Conservation (phyloP, 2,113 vertebrate species). For the Galemys pyrenaicus region DNA sequence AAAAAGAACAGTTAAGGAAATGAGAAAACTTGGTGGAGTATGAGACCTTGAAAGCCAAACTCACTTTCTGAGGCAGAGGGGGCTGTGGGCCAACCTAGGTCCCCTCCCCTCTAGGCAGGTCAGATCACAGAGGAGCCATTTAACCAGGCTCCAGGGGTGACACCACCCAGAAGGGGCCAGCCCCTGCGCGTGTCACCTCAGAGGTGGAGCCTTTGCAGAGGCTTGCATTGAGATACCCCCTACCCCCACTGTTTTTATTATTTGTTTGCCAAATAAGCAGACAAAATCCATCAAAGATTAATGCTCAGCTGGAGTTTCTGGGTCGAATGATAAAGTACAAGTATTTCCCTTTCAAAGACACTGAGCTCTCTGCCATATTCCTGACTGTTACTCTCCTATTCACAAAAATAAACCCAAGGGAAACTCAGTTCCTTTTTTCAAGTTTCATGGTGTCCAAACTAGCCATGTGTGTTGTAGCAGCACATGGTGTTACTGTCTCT, state of each 20-base stretch:
- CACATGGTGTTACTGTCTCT: not conserved
- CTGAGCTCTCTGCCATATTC: not conserved
- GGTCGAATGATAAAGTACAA: slow-evolving; percentile 20
- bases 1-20: not conserved
- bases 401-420: slow-evolving; percentile 48
- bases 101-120: not conserved
- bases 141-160: not conserved
- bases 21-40: not conserved
- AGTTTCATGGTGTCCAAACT: not conserved
- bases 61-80: not conserved
- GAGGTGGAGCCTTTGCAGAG: not conserved
- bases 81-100: not conserved
- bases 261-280: slow-evolving; percentile 12
- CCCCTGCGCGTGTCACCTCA: accelerated
- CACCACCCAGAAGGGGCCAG: not conserved
- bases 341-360: slow-evolving; percentile 40
- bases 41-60: not conserved
- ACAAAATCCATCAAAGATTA: slow-evolving; percentile 41
- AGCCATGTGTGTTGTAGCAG: not conserved
- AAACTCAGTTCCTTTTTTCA: not conserved
- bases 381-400: not conserved
- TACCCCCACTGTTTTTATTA: not conserved
- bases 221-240: not conserved
- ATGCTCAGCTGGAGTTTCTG: not conserved
- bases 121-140: not conserved